A percentile compares a stretch with the other conserved stretches of the same genome.
These are phyloP conservation scores for Siniperca knerii DNA, from an alignment of 2,113 vertebrate genomes.

Conservation along the genomic window DNA sequence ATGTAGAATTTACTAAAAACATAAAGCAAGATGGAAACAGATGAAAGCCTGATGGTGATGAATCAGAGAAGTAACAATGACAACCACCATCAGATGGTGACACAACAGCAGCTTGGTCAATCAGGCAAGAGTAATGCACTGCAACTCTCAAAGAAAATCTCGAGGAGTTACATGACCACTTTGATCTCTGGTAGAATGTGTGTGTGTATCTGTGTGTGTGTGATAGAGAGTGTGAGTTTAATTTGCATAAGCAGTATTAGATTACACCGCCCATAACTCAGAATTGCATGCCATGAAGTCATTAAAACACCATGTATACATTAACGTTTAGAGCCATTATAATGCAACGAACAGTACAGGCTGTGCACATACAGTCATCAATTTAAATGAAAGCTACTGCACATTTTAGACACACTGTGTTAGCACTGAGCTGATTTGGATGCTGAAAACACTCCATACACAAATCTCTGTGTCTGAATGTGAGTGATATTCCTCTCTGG, in stretches of 20 bases:
- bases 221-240: not conserved
- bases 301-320: conserved; percentile 29
- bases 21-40: not conserved
- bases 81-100: conserved; percentile 2
- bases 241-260: conserved; percentile 28
- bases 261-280: not conserved
- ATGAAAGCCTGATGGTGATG: conserved; percentile 14
- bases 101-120: conserved; percentile 4
- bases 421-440: not conserved
- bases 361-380: not conserved
- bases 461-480: not conserved
- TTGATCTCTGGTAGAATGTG: conserved; percentile 25
- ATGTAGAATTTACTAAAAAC: not conserved
- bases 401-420: not conserved
- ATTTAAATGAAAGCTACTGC: not conserved
- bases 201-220: not conserved
- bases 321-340: not conserved
- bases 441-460: not conserved
- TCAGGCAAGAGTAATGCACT: conserved; percentile 18
- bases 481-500: not conserved
- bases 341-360: not conserved
- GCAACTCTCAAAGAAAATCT: conserved; percentile 16
- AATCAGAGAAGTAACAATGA: conserved; percentile 13
- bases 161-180: not conserved
- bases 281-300: not conserved